Evolutionary conservation across 2,797 vertebrate genomes (phyloP).

Genomic region (Leuciscus waleckii): DNA sequence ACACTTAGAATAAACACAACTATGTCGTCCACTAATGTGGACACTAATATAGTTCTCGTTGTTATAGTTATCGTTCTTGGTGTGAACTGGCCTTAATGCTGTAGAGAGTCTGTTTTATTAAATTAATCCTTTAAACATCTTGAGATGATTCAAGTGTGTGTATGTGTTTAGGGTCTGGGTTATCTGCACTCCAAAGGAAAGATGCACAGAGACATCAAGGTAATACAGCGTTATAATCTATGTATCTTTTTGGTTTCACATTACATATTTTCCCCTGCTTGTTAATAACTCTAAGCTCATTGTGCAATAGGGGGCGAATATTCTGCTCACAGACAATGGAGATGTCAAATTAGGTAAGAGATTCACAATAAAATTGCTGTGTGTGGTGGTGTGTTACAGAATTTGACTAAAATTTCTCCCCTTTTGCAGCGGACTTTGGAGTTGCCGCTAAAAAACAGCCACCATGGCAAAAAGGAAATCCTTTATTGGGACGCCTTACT

Average conservation of each 20-base stretch:
- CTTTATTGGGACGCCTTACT: slow-evolving; percentile 98
- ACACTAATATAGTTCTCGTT: neutral
- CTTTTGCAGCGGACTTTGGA: slow-evolving; percentile 92
- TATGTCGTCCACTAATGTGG: neutral
- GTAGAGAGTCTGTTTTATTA: neutral
- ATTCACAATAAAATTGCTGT: slow-evolving; percentile 18
- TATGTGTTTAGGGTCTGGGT: slow-evolving; percentile 85
- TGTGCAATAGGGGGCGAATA: slow-evolving; percentile 91
- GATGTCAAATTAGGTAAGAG: slow-evolving; percentile 95
- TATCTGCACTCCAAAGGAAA: slow-evolving; percentile 96
- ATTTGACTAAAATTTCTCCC: slow-evolving; percentile 54
- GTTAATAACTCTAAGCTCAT: slow-evolving; percentile 1
- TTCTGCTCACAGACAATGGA: slow-evolving; percentile 93
- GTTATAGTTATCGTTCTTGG: neutral
- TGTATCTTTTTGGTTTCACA: slow-evolving; percentile 35
- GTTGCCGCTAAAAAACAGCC: slow-evolving; percentile 98
- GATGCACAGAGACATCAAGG: slow-evolving; percentile 99
- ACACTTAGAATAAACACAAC: neutral
- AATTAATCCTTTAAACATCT: neutral
- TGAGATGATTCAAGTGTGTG: neutral
- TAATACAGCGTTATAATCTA: slow-evolving; percentile 64
- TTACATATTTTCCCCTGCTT: neutral
- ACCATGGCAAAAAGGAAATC: slow-evolving; percentile 99
- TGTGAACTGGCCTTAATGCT: neutral
- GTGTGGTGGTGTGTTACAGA: slow-evolving; percentile 43